These are phyloP conservation scores for Aquatica leii DNA, from an alignment of 2,888 invertebrate species.

Conservation along the genomic window DNA sequence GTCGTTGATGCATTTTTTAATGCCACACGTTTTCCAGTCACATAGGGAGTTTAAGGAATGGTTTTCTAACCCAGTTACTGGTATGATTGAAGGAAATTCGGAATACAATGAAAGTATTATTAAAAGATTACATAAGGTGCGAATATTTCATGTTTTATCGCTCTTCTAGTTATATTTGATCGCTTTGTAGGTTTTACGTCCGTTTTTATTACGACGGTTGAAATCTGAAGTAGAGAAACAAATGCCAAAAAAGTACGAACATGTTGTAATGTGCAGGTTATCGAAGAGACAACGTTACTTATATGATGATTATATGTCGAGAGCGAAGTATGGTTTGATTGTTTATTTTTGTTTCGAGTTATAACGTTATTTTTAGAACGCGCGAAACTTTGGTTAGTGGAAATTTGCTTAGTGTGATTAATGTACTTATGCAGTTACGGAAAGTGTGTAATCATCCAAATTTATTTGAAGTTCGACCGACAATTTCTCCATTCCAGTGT, in stretches of 20 bases:
- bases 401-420: slow-evolving; percentile 93
- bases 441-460: slow-evolving; percentile 99
- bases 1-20: slow-evolving; percentile 98
- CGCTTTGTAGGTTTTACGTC: slow-evolving; percentile 79
- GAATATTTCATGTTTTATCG: slow-evolving; percentile 27
- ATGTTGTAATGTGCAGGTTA: slow-evolving; percentile 90
- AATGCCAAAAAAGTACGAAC: slow-evolving; percentile 96
- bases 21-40: slow-evolving; percentile 96
- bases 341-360: slow-evolving; percentile 25
- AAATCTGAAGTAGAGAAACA: slow-evolving; percentile 97
- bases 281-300: slow-evolving; percentile 96
- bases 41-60: slow-evolving; percentile 97
- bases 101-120: slow-evolving; percentile 92
- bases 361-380: slow-evolving; percentile 70
- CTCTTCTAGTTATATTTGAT: slow-evolving; percentile 17
- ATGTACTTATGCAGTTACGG: slow-evolving; percentile 95
- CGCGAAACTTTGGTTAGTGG: slow-evolving; percentile 92
- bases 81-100: slow-evolving; percentile 92
- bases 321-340: slow-evolving; percentile 78
- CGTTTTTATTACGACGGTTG: slow-evolving; percentile 90
- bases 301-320: slow-evolving; percentile 99
- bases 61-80: slow-evolving; percentile 97
- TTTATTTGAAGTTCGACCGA: slow-evolving; percentile 96
- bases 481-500: slow-evolving; percentile 92
- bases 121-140: slow-evolving; percentile 87